These are phyloP conservation scores for Dasyornis broadbenti DNA, from an alignment of 2,113 vertebrate species.

Conservation along the genomic window DNA sequence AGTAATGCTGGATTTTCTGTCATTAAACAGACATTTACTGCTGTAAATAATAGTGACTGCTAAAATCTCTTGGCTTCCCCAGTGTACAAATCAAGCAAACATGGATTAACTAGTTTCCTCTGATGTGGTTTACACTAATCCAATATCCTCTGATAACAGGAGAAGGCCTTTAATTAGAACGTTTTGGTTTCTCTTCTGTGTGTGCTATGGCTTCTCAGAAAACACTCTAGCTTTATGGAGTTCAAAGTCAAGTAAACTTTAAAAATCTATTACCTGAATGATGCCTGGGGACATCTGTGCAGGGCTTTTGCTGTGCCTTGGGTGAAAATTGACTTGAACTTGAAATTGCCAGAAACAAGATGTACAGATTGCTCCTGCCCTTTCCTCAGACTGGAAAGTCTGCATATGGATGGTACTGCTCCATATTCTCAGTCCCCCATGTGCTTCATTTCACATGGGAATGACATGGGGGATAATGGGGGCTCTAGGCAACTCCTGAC, in stretches of 20 bases:
- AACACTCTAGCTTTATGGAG: background rate
- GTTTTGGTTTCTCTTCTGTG: background rate
- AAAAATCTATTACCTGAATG: background rate
- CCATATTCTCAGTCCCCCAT: background rate
- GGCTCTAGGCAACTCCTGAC: background rate
- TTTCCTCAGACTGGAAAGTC: background rate
- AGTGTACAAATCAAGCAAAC: constrained; percentile 8
- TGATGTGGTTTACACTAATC: constrained; percentile 42
- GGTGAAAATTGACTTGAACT: background rate
- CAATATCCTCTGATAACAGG: constrained; percentile 11
- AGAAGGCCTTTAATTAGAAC: constrained; percentile 10
- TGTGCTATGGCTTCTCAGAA: background rate
- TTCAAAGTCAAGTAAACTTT: background rate
- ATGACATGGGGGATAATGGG: background rate
- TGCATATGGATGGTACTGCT: background rate
- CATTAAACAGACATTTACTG: constrained; percentile 26
- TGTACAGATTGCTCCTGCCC: background rate
- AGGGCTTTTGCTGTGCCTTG: background rate
- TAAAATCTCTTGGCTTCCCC: constrained; percentile 24
- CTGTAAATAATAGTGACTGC: constrained; percentile 39
- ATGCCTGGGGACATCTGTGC: background rate
- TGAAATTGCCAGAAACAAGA: background rate
- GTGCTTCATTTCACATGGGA: background rate
- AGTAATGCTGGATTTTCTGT: background rate
- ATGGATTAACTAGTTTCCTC: constrained; percentile 31